A percentile compares a stretch with the other conserved stretches of the same genome.
phyloP scores from a whole-genome alignment of 2,797 vertebrate species.

The Mionectes olivaceus region DNA sequence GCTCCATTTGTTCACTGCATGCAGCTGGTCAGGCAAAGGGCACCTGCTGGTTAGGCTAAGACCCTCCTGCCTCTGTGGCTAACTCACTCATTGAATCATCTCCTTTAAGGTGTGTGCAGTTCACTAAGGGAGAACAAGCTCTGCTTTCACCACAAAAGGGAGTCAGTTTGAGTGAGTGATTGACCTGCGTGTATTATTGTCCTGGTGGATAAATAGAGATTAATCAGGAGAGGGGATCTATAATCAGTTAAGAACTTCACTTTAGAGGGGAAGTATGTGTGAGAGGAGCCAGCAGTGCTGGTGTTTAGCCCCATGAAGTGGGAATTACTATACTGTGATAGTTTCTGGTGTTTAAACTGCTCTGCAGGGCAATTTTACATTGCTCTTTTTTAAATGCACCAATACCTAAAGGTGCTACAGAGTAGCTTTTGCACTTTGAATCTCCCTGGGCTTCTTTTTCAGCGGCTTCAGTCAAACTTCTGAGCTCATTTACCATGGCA shows the following conservation, averaged over 20 bases:
- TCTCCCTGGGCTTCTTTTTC: neutral
- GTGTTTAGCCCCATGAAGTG: neutral
- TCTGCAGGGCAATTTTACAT: neutral
- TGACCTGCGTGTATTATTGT: neutral
- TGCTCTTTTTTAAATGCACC: neutral
- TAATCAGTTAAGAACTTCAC: neutral
- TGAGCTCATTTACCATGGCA: neutral
- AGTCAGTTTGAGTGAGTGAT: conserved; percentile 27
- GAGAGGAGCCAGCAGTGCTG: neutral
- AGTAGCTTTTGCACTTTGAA: neutral
- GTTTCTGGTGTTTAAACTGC: neutral
- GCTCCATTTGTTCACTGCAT: neutral
- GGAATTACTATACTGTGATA: neutral
- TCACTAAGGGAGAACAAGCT: neutral
- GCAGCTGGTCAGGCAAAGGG: neutral
- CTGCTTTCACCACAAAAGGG: neutral
- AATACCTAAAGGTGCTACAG: neutral
- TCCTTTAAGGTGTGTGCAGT: neutral
- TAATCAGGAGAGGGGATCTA: neutral
- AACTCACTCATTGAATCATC: neutral
- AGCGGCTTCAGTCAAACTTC: neutral
- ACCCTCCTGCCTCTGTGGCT: neutral
- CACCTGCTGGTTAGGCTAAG: neutral
- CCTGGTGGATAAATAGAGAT: conserved; percentile 18
- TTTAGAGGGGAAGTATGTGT: neutral